These are phyloP conservation scores for Drosophila bunnanda DNA, from an alignment of 2,888 invertebrate species.

Conservation along the genomic window DNA sequence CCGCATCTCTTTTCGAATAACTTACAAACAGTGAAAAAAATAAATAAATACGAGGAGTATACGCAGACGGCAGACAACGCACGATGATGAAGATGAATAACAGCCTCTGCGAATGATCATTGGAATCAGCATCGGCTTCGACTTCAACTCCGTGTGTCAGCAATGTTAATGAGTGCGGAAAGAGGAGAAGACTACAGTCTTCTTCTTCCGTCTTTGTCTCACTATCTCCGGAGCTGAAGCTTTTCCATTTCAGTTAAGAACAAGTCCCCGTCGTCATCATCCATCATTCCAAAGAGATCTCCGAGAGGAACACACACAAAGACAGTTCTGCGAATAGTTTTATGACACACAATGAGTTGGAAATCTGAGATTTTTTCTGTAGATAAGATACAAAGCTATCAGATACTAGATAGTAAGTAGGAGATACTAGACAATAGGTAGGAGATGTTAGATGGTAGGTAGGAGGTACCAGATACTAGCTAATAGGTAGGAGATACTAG, in stretches of 20 bases:
- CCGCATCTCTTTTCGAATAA: constrained; percentile 11
- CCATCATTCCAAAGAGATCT: constrained; percentile 5
- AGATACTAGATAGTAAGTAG: background rate
- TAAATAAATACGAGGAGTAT: background rate
- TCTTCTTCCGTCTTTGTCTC: constrained; percentile 1
- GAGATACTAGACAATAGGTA: background rate
- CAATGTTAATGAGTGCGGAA: constrained; percentile 23
- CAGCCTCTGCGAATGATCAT: constrained; percentile 36
- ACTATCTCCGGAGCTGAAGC: background rate
- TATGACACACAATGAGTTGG: constrained; percentile 1
- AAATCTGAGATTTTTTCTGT: background rate
- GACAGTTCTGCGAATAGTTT: background rate
- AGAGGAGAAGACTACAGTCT: background rate
- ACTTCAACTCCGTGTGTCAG: background rate
- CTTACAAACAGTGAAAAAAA: constrained; percentile 1
- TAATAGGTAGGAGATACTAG: background rate
- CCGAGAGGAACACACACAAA: background rate
- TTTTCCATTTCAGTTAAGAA: constrained; percentile 11
- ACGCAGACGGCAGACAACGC: constrained; percentile 34
- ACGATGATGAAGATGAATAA: constrained; percentile 44
- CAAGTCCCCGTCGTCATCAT: constrained; percentile 2
- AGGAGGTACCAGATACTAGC: background rate
- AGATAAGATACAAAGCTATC: background rate
- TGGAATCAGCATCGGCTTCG: constrained; percentile 5
- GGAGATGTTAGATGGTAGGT: background rate